phyloP scores from a whole-genome alignment of 2,888 invertebrate genomes.

The Mystacides longicornis region DNA sequence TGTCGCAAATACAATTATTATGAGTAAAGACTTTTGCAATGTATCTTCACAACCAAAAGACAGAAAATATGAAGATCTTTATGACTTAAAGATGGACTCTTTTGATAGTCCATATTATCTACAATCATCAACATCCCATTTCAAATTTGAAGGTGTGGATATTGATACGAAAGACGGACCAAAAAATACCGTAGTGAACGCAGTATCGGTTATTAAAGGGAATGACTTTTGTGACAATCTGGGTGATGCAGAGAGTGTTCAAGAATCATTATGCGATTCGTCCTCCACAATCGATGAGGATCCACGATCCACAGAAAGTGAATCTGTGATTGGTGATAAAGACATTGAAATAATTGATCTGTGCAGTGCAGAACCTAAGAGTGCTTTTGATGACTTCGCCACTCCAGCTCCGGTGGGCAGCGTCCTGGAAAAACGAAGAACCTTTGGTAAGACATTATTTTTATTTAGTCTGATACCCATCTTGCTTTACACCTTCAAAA shows the following conservation, averaged over 20 bases:
- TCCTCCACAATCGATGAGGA: background rate
- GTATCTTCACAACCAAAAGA: background rate
- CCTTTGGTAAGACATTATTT: conserved; percentile 6
- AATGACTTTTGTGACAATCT: too few relatives aligned
- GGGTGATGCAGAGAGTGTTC: background rate
- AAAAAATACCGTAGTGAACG: background rate
- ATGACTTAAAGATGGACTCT: too few relatives aligned
- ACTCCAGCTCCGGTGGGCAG: conserved; percentile 11
- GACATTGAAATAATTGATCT: background rate
- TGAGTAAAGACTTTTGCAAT: too few relatives aligned
- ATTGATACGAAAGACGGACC: background rate
- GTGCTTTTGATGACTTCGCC: conserved; percentile 8
- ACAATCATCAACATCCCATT: too few relatives aligned
- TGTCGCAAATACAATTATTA: background rate
- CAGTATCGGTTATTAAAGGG: background rate
- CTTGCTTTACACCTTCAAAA: too few relatives aligned
- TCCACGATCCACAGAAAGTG: background rate
- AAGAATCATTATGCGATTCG: background rate
- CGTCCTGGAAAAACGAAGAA: background rate
- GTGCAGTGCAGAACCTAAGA: background rate
- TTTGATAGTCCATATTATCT: too few relatives aligned
- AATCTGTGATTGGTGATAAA: background rate
- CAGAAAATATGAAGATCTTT: background rate
- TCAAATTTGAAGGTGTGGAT: background rate
- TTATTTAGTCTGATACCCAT: background rate